phyloP scores from a whole-genome alignment of 2,113 vertebrate species.

The Odontophorus gujanensis region DNA sequence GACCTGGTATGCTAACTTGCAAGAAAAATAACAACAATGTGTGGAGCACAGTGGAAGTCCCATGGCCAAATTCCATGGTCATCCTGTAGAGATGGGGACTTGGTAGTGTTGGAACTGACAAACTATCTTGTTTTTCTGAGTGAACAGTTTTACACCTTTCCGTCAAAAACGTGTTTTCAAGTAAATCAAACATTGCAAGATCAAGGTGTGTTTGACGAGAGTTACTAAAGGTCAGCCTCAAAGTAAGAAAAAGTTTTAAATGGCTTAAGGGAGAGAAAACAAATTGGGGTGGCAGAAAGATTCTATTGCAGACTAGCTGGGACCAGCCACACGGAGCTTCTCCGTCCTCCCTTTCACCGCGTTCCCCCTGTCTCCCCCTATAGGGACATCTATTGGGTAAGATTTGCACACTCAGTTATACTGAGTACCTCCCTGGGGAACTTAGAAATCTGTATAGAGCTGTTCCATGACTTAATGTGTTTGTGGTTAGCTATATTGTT shows the following conservation, averaged over 20 bases:
- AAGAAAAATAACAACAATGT: background rate
- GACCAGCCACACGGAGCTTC: background rate
- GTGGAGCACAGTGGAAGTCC: background rate
- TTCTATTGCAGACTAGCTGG: background rate
- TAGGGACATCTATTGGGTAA: too few species aligned
- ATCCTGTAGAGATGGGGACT: background rate
- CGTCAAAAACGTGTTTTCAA: background rate
- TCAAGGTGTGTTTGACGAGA: background rate
- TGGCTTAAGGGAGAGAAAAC: background rate
- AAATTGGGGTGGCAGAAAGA: background rate
- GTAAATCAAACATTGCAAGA: background rate
- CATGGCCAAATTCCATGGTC: background rate
- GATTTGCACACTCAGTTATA: too few species aligned
- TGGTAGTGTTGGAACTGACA: background rate
- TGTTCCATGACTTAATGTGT: too few species aligned
- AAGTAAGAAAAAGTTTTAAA: background rate
- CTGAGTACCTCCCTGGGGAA: too few species aligned
- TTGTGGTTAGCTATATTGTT: too few species aligned
- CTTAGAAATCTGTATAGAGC: too few species aligned
- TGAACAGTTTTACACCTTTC: background rate
- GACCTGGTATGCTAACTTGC: background rate
- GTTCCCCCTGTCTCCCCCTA: too few species aligned
- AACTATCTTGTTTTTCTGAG: background rate
- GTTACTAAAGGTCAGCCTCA: background rate
- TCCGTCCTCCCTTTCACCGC: too few species aligned